Evolutionary conservation across 2,888 invertebrate genomes (phyloP), one percentile per base, ranked within the genome.

Genomic region (Caenorhabditis parvicauda): DNA sequence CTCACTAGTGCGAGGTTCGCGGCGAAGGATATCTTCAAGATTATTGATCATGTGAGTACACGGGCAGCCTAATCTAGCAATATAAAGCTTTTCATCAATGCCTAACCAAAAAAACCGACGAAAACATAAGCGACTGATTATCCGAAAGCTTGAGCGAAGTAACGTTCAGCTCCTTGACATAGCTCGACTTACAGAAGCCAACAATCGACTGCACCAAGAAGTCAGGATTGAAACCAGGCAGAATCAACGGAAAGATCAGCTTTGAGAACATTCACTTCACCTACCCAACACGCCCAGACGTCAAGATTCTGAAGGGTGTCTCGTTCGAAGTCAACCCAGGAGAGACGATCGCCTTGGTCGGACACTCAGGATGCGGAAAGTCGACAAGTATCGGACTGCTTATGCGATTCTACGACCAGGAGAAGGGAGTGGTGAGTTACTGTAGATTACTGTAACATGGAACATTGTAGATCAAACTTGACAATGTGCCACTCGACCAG

Each of bases 1-100:
- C 88, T 92, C 72, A 88, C 89, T 0, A 86, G 87, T 25, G 90
- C 91, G 0, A 87, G 87, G 74, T 90, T 90, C 0, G 89, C 91
- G 0, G 90, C 89, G 0, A 86, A 87, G 3, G 82, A 81, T 2
- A 80, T 85, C 9, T 83, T 83, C 61, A 79, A 82, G 22, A 82
- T 85, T n/a, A 83, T 85, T 54, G 83, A 84, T 60, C 75, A 81
- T 29, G 82, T 83, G 58, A 54, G 76, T 73, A n/a, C n/a, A n/a
- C n/a, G n/a, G n/a, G n/a, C n/a, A n/a, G n/a, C n/a, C n/a, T n/a
- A n/a, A n/a, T n/a, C n/a, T n/a, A n/a, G n/a, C n/a, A n/a, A n/a
- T n/a, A n/a, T n/a, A n/a, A n/a, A n/a, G n/a, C n/a, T n/a, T n/a
- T n/a, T n/a, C n/a, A n/a, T n/a, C n/a, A n/a, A n/a, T n/a, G n/a